Conservation (phyloP, 2,888 invertebrate species). For the Andricus quercusramuli region DNA sequence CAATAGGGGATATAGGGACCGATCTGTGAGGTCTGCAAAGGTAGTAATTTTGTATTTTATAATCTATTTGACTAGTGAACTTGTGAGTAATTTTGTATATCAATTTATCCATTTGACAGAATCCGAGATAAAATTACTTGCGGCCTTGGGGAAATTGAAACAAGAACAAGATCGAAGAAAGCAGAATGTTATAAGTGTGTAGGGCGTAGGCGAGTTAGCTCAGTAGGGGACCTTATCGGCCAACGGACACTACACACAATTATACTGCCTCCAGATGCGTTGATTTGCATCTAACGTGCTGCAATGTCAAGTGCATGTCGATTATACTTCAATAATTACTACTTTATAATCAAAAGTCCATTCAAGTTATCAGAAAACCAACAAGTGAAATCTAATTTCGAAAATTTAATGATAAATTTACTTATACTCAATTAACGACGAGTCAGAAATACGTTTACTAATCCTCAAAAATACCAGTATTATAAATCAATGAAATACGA, state of each 20-base stretch:
- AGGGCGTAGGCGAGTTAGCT: constrained; percentile 45
- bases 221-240: constrained; percentile 55
- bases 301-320: constrained; percentile 23
- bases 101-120: background rate
- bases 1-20: no score
- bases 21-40: no score
- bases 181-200: background rate
- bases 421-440: background rate
- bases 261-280: constrained; percentile 42
- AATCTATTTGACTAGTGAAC: no score
- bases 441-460: background rate
- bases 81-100: background rate
- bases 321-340: background rate
- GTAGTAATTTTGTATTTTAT: no score
- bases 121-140: background rate
- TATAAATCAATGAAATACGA: background rate
- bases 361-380: background rate
- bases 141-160: background rate
- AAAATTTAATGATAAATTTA: background rate
- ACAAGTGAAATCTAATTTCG: background rate
- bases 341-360: background rate
- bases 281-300: constrained; percentile 11
- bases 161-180: background rate
- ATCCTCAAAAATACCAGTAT: background rate
- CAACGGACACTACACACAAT: constrained; percentile 51